These are phyloP conservation scores for Strigamia crassipes DNA, from an alignment of 2,888 invertebrate species.

Conservation along the genomic window DNA sequence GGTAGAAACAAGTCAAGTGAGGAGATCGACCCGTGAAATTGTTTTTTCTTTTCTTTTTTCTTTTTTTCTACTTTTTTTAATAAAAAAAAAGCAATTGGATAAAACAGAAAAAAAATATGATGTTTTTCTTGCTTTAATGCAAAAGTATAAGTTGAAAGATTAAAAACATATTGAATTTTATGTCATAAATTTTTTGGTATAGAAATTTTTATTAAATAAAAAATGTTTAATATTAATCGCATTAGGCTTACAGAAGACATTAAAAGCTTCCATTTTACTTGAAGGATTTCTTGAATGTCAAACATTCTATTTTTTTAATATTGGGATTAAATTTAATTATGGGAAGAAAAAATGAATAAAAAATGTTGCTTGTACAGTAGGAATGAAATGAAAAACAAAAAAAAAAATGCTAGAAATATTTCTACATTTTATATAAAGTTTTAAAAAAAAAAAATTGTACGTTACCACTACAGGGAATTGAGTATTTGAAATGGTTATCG, in stretches of 20 bases:
- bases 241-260: neutral
- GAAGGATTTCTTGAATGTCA: conserved; percentile 16
- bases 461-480: neutral
- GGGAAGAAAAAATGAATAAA: neutral
- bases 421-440: neutral
- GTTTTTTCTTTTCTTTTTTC: neutral
- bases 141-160: neutral
- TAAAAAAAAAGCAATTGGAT: neutral
- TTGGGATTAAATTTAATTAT: conserved; percentile 13
- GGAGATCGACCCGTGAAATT: conserved; percentile 42
- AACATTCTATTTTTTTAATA: conserved; percentile 7
- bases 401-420: neutral
- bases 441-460: neutral
- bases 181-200: neutral
- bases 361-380: neutral
- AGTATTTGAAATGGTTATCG: neutral
- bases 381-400: neutral
- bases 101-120: neutral
- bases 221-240: conserved; percentile 21
- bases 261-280: conserved; percentile 6
- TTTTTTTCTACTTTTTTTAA: neutral
- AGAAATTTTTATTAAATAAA: conserved; percentile 2
- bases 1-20: conserved; percentile 23
- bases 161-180: neutral
- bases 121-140: neutral